These are phyloP conservation scores for Drosophila nr. perissopoda DNA, from an alignment of 2,888 invertebrate species.

Conservation along the genomic window DNA sequence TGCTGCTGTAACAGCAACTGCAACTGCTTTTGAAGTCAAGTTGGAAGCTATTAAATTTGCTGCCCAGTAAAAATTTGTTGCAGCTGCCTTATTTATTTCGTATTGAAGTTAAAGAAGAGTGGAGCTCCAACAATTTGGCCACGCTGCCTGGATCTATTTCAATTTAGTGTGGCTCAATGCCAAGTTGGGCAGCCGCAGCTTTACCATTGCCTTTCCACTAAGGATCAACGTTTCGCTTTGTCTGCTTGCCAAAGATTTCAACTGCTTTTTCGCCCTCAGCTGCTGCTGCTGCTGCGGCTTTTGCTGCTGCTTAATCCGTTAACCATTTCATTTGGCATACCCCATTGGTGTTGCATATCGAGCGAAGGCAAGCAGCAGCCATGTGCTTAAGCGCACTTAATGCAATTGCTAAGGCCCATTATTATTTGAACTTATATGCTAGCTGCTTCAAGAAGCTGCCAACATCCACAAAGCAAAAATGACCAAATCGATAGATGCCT, in stretches of 20 bases:
- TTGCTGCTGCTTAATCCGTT: constrained; percentile 62
- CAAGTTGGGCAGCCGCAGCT: constrained; percentile 49
- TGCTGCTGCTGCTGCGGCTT: constrained; percentile 28
- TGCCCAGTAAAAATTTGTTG: constrained; percentile 56
- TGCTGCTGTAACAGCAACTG: background rate
- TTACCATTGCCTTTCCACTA: constrained; percentile 29
- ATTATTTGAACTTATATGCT: constrained; percentile 21
- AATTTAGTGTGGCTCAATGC: constrained; percentile 71
- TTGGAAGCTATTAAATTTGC: constrained; percentile 68
- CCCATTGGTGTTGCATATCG: constrained; percentile 63
- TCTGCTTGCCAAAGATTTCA: constrained; percentile 63
- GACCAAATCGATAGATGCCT: constrained; percentile 46
- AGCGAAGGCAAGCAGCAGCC: constrained; percentile 39
- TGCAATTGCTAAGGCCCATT: constrained; percentile 58
- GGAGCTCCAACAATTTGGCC: constrained; percentile 39
- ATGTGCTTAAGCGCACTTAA: constrained; percentile 55
- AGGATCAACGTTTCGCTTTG: constrained; percentile 69
- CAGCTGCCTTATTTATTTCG: constrained; percentile 61
- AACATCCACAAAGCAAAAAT: constrained; percentile 9
- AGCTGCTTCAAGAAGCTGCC: constrained; percentile 26
- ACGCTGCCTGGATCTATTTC: constrained; percentile 62
- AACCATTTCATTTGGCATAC: constrained; percentile 65
- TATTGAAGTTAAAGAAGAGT: constrained; percentile 69
- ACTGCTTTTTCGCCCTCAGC: constrained; percentile 44
- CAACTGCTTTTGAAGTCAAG: constrained; percentile 53